These are phyloP conservation scores for Sogatella furcifera DNA, from an alignment of 1,140 invertebrate species.

Conservation along the genomic window DNA sequence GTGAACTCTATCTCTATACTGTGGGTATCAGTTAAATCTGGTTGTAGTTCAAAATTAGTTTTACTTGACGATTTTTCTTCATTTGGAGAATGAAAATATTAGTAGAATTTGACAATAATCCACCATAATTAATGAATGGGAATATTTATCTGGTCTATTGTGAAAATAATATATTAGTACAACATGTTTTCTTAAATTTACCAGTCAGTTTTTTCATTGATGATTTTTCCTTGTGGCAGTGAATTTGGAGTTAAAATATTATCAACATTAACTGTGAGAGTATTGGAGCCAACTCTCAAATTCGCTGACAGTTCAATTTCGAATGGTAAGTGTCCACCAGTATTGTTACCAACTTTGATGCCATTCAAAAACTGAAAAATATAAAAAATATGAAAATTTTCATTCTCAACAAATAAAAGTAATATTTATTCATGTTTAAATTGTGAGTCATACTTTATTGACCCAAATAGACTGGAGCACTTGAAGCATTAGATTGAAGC, in stretches of 20 bases:
- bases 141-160: too few species aligned
- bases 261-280: constrained; percentile 50
- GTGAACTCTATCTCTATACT: too few species aligned
- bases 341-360: constrained; percentile 36
- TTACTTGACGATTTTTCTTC: too few species aligned
- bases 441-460: not conserved
- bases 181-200: not conserved
- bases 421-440: too few species aligned
- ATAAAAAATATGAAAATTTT: not conserved
- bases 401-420: too few species aligned
- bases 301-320: constrained; percentile 38
- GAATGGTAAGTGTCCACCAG: constrained; percentile 55
- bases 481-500: too few species aligned
- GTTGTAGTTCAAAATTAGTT: too few species aligned
- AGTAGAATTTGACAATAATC: too few species aligned
- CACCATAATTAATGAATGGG: too few species aligned
- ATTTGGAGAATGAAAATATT: too few species aligned
- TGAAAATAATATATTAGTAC: too few species aligned
- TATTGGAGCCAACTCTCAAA: constrained; percentile 30
- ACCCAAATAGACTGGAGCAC: not conserved
- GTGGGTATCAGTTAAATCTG: too few species aligned
- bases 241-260: constrained; percentile 45
- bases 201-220: not conserved
- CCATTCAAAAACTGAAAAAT: constrained; percentile 46
- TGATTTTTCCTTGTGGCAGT: constrained; percentile 35